Evolutionary conservation across 1,140 invertebrate species (phyloP).

Genomic region (Drosophila sproati): DNA sequence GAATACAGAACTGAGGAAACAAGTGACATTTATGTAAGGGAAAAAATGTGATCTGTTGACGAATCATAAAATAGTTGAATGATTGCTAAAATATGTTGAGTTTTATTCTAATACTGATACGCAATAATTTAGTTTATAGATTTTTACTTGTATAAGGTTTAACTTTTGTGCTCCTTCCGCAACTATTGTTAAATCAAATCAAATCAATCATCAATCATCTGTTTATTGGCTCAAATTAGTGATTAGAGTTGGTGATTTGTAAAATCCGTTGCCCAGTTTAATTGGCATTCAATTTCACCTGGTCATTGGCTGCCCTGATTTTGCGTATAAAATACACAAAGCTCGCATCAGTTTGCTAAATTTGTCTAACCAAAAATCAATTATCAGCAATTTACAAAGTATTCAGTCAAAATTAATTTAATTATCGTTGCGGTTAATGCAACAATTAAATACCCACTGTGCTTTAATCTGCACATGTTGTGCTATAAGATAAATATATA

Average conservation of each 20-base stretch:
- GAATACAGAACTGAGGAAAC: neutral
- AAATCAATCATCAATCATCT: too few relatives aligned
- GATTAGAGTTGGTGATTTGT: constrained; percentile 49
- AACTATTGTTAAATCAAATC: too few relatives aligned
- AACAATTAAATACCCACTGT: neutral
- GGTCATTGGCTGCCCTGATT: constrained; percentile 50
- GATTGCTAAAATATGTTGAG: neutral
- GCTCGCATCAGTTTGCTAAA: constrained; percentile 55
- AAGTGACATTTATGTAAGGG: neutral
- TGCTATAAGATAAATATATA: neutral
- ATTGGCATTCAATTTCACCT: constrained; percentile 74
- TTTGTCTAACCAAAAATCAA: constrained; percentile 60
- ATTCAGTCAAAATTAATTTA: constrained; percentile 68
- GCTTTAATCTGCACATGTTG: neutral
- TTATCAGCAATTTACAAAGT: constrained; percentile 49
- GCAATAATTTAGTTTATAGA: neutral
- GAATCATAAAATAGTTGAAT: neutral
- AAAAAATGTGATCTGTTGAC: too few relatives aligned
- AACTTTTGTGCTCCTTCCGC: neutral
- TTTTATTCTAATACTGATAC: too few relatives aligned
- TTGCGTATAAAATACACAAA: constrained; percentile 40
- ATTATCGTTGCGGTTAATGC: constrained; percentile 41
- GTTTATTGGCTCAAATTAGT: constrained; percentile 24
- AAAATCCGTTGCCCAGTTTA: constrained; percentile 56
- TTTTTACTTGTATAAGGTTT: neutral